Percentiles rank a stretch among this genome's conserved stretches.
These are phyloP conservation scores for Acrocephalus scirpaceus DNA, from an alignment of 2,797 vertebrate genomes.

Conservation along the genomic window DNA sequence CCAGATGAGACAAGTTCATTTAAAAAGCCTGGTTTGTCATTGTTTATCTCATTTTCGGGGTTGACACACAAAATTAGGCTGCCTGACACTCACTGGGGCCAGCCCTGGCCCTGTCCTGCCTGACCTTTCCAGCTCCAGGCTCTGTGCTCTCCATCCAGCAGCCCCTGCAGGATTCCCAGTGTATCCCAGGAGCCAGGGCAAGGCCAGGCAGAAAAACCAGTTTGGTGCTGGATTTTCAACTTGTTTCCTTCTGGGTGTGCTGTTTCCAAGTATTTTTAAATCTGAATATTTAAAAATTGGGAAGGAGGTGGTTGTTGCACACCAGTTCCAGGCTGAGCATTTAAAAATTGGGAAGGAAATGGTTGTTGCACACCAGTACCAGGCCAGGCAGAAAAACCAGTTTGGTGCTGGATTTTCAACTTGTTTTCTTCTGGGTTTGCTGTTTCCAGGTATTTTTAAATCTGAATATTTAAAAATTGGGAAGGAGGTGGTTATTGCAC, in stretches of 20 bases:
- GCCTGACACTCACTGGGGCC: conserved; percentile 77
- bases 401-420: neutral
- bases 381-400: neutral
- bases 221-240: neutral
- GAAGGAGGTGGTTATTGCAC: neutral
- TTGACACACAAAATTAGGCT: conserved; percentile 84
- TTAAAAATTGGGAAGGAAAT: neutral
- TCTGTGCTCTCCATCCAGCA: neutral
- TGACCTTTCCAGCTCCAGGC: conserved; percentile 69
- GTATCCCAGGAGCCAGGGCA: neutral
- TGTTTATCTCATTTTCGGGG: conserved; percentile 87
- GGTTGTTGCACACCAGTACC: neutral
- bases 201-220: neutral
- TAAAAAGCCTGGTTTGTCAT: conserved; percentile 80
- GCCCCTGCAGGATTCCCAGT: neutral
- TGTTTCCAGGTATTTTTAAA: neutral
- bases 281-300: neutral
- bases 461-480: neutral
- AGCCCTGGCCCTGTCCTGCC: conserved; percentile 68
- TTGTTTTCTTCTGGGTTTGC: fast-evolving
- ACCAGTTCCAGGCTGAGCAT: neutral
- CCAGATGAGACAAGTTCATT: conserved; percentile 90
- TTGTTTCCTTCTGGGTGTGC: neutral
- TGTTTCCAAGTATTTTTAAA: neutral
- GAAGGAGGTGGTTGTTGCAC: too few relatives aligned